phyloP scores from a whole-genome alignment of 2,888 invertebrate genomes.

The Standfussiana lucernea region DNA sequence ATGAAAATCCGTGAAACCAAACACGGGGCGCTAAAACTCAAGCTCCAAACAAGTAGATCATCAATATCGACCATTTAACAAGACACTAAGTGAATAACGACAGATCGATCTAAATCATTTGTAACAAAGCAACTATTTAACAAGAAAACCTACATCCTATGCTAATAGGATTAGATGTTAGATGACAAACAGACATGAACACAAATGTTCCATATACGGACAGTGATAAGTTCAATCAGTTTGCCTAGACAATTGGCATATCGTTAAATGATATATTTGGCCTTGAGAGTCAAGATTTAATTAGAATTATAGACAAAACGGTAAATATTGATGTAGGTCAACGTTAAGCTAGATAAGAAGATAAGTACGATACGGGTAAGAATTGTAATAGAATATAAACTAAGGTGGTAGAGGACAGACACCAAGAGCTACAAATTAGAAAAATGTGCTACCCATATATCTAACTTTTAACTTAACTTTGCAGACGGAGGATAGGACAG shows the following conservation, averaged over 20 bases:
- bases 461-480: too few relatives aligned
- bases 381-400: background rate
- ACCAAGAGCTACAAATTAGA: background rate
- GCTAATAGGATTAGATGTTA: slow-evolving; percentile 58
- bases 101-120: background rate
- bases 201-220: slow-evolving; percentile 10
- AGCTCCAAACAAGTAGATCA: slow-evolving; percentile 1
- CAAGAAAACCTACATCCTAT: slow-evolving; percentile 25
- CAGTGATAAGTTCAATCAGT: slow-evolving; percentile 36
- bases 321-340: slow-evolving; percentile 24
- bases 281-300: slow-evolving; percentile 37
- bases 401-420: background rate
- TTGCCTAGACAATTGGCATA: slow-evolving; percentile 46
- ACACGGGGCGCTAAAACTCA: slow-evolving; percentile 30
- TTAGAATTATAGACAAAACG: slow-evolving; percentile 9
- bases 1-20: slow-evolving; percentile 21
- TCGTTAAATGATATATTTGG: slow-evolving; percentile 1
- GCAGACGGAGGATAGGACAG: too few relatives aligned
- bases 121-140: slow-evolving; percentile 29
- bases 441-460: background rate
- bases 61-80: background rate
- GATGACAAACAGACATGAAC: slow-evolving; percentile 37
- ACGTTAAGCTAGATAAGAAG: background rate
- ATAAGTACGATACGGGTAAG: background rate
- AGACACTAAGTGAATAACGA: background rate